phyloP scores from a whole-genome alignment of 2,113 vertebrate genomes.

The Mohoua ochrocephala region DNA sequence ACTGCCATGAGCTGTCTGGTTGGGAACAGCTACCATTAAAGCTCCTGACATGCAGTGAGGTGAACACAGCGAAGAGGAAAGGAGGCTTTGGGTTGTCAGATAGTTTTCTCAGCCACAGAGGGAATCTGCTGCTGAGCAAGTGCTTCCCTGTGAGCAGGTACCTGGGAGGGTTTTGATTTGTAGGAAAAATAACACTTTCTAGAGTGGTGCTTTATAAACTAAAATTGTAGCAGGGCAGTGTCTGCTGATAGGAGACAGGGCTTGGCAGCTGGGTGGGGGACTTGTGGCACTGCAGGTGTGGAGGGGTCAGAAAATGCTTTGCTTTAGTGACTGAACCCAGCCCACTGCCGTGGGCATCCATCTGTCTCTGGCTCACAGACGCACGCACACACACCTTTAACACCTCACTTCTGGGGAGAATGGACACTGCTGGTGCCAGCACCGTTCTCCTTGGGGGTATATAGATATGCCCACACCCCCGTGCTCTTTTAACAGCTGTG shows the following conservation, averaged over 20 bases:
- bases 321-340: neutral
- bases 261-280: neutral
- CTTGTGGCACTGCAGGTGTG: neutral
- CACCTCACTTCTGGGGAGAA: neutral
- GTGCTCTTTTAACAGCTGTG: neutral
- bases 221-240: too few species aligned
- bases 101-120: neutral
- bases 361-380: neutral
- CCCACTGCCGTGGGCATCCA: fast-evolving
- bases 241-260: neutral
- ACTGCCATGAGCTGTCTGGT: neutral
- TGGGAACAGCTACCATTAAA: neutral
- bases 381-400: neutral
- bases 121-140: neutral
- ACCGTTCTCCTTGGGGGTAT: fast-evolving
- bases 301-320: neutral
- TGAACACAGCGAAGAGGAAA: neutral
- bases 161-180: neutral
- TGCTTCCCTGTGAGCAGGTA: neutral
- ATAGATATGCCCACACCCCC: neutral
- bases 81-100: neutral
- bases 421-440: neutral
- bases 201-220: neutral
- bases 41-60: neutral
- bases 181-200: neutral